Percentiles rank a stretch among this genome's conserved stretches.
Evolutionary conservation across 2,888 invertebrate genomes (phyloP).

Genomic region (Pheosia tremula): DNA sequence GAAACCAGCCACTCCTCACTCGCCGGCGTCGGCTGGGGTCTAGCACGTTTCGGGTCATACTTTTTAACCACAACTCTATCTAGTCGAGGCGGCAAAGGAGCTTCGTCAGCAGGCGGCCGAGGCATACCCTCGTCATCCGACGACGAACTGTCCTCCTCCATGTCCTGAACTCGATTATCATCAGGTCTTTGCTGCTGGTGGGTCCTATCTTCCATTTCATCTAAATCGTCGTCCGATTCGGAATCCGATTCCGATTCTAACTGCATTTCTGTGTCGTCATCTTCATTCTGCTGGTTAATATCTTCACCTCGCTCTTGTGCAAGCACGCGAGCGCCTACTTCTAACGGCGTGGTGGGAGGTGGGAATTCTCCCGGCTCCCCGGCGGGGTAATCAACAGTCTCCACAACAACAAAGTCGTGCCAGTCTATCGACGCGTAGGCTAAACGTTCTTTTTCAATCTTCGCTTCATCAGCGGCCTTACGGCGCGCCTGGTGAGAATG

Average conservation of each 20-base stretch:
- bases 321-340: constrained; percentile 97
- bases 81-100: constrained; percentile 93
- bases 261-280: constrained; percentile 95
- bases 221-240: constrained; percentile 77
- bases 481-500: constrained; percentile 97
- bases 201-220: constrained; percentile 87
- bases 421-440: constrained; percentile 99
- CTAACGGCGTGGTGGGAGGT: constrained; percentile 98
- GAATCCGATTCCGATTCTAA: constrained; percentile 92
- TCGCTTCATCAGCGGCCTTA: constrained; percentile 96
- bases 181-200: constrained; percentile 72
- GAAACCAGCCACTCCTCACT: constrained; percentile 97
- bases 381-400: constrained; percentile 99
- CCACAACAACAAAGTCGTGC: constrained; percentile 99
- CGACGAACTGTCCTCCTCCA: constrained; percentile 93
- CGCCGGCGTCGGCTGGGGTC: constrained; percentile 85
- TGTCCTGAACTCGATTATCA: constrained; percentile 90
- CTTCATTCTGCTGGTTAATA: constrained; percentile 75
- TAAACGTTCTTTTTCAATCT: constrained; percentile 96
- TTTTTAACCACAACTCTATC: constrained; percentile 98
- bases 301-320: constrained; percentile 92
- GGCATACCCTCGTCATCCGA: constrained; percentile 76
- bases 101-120: constrained; percentile 73
- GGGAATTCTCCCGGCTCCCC: constrained; percentile 98
- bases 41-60: constrained; percentile 93